Evolutionary conservation across 2,888 invertebrate species (phyloP).

Genomic region (Priocnemis perturbator): DNA sequence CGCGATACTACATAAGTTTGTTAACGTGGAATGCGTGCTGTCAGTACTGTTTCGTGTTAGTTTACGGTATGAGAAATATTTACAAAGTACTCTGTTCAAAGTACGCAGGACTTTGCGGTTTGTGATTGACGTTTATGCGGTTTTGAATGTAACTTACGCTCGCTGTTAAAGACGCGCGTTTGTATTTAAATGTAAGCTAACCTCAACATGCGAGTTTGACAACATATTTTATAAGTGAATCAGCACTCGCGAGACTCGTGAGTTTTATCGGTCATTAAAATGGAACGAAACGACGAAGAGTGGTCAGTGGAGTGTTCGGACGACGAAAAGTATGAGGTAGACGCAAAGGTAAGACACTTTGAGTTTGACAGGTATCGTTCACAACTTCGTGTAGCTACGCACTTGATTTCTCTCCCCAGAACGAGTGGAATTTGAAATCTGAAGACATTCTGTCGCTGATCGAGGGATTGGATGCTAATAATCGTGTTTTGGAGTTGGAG

Average conservation of each 20-base stretch:
- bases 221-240: background rate
- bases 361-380: background rate
- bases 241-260: background rate
- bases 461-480: conserved; percentile 81
- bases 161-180: no score
- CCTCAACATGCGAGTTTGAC: conserved; percentile 8
- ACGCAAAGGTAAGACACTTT: conserved; percentile 61
- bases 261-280: conserved; percentile 32
- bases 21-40: no score
- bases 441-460: conserved; percentile 85
- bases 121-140: no score
- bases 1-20: no score
- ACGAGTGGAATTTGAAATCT: conserved; percentile 81
- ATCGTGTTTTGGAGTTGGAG: conserved; percentile 82
- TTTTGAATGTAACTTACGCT: no score
- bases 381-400: background rate
- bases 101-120: no score
- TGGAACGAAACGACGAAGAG: conserved; percentile 76
- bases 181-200: conserved; percentile 9
- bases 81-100: no score
- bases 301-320: conserved; percentile 83
- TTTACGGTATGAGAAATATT: background rate
- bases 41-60: no score
- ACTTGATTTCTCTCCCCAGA: conserved; percentile 45
- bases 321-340: conserved; percentile 77